These are phyloP conservation scores for Pluvianellus socialis DNA, from an alignment of 2,113 vertebrate species.

Conservation along the genomic window DNA sequence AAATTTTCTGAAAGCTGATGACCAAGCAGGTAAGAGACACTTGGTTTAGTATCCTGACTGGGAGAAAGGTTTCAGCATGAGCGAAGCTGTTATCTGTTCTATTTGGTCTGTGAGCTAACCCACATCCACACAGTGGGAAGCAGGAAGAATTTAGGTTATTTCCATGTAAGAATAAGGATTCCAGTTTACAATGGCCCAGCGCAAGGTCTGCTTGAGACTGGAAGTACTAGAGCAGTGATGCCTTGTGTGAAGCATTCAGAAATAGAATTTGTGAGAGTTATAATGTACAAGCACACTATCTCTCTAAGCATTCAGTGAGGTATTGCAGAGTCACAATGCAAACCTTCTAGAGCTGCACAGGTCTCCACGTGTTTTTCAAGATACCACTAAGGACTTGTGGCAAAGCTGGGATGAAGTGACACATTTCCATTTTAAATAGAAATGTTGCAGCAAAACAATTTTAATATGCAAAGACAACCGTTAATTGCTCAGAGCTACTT, in stretches of 20 bases:
- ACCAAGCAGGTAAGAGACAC: not conserved
- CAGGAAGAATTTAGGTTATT: not conserved
- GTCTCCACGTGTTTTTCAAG: not conserved
- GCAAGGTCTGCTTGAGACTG: not conserved
- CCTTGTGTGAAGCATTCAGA: not conserved
- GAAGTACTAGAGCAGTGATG: not conserved
- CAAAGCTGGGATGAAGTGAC: not conserved
- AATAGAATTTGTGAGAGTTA: not conserved
- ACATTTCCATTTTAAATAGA: constrained; percentile 29
- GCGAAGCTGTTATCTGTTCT: not conserved
- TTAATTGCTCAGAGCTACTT: constrained; percentile 20
- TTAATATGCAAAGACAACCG: not conserved
- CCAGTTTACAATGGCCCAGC: not conserved
- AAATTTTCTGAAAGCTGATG: not conserved
- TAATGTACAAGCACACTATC: not conserved
- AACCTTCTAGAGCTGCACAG: not conserved
- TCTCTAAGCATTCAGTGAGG: not conserved
- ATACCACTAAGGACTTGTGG: not conserved
- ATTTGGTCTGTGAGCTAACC: not conserved
- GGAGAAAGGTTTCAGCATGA: not conserved
- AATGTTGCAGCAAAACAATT: not conserved
- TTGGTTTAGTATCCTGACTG: not conserved
- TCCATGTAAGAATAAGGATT: not conserved
- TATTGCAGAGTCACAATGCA: not conserved
- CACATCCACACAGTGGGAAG: not conserved